Base-by-base conservation (phyloP, 2,888 invertebrate species). In the Frankliniella fusca region DNA sequence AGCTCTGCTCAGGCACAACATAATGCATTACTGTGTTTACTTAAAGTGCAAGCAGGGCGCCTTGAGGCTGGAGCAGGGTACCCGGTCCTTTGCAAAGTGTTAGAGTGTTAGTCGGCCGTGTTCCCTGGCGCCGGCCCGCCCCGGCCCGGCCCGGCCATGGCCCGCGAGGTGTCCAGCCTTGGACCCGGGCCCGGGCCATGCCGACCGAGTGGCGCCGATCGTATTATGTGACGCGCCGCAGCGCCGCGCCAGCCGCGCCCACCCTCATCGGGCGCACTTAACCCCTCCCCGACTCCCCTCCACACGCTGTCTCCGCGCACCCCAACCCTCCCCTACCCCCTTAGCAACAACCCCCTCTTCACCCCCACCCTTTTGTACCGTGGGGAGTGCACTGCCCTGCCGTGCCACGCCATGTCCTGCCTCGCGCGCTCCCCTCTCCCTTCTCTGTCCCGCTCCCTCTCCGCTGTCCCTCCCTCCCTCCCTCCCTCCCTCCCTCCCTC, bases 251-350 rank as follows among this genome's bases (percentile, higher is more conserved):
- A 2, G 38, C 38, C 38, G 38, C 38, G 38, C 70, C 70, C n/a
- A 65, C 65, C 61, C 61, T 61, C 61, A 61, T 61, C n/a, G 70
- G 70, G 9, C 70, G 70, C 70, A 76, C 70, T 76, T 76, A 76
- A 76, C 70, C 12, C 23, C 38, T 38, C 38, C 38, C 5, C 38
- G 2, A 2, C 38, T 38, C 38, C 5, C 38, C 38, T 38, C 38
- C 5, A 2, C 38, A 3, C 38, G 2, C 38, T 38, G 3, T 38
- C 38, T 38, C 38, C 38, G 3, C 38, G 2, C 38, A 2, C 38
- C 38, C 61, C 61, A 11, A 1, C 61, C 61, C 70, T n/a, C 70
- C 70, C 70, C 70, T 27, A 0, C 27, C 70, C 70, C 27, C 10
- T 76, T 27, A 76, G 12, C 70, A 23, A 76, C 70, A 76, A 76